Base-by-base conservation (phyloP, 2,888 invertebrate species). In the Calameuta pallipes region DNA sequence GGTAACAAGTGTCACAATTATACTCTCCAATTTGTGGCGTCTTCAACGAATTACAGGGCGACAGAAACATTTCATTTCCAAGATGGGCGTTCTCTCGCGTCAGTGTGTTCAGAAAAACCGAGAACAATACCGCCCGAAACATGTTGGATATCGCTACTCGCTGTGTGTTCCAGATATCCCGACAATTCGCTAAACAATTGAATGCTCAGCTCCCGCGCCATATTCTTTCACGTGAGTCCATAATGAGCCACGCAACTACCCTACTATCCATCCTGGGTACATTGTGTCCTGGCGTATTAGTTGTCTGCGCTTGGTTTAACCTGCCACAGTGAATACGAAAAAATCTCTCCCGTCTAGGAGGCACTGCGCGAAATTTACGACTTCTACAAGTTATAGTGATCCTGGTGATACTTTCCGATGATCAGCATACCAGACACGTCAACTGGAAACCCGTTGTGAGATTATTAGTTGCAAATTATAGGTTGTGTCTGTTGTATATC, bases 131-230 rank as follows among this genome's bases (percentile, higher is more conserved):
- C 33, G 71, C 34, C 71, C 71, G 31, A 71, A 71, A 71, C 71
- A 71, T 37, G 79, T 79, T 68, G 79, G 75, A 79, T 77, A 79
- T 79, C 76, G 79, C 71, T 79, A 56, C 56, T 56, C 70, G 75
- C 73, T 75, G 71, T 76, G 76, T 76, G 76, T 79, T 79, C 79
- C 79, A 79, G 76, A 76, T 79, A 79, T 75, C 73, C 69, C 73
- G 76, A 75, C 77, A 75, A 79, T 79, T 79, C 79, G 79, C 79
- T 79, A 79, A 79, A 79, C 76, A 79, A 79, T 76, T 76, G 76
- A 37, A 73, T 69, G 75, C 73, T 76, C 77, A 74, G 70, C 68
- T 74, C 74, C 75, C 78, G 73, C 34, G 68, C 31, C n/a, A 37
- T 77, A 74, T 76, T 74, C 78, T 76, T 78, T 78, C 78, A 78